Base-by-base conservation (phyloP, 2,113 vertebrate species). In the Hemichromis elongatus region DNA sequence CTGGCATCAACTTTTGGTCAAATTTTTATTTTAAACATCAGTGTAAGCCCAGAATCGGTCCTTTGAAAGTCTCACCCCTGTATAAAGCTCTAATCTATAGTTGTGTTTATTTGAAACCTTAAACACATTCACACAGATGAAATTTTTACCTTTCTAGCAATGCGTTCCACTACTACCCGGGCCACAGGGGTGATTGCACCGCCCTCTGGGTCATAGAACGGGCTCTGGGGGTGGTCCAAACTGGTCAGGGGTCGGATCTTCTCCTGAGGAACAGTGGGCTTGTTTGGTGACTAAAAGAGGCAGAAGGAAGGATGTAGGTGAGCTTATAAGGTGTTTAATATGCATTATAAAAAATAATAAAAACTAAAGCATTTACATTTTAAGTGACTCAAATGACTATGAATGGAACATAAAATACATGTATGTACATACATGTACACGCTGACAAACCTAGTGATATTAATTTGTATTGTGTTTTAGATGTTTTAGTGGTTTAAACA, bases 221-320 rank as follows among this genome's bases (percentile, higher is more conserved):
- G 98, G 93, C 98, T 99, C 86, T 98, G 97, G 19, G 97, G 97
- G 52, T 99, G 98, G 92, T 99, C 98, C 89, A 98, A 91, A 82
- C 98, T 99, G 89, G 98, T 99, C 85, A 99, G 92, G 4, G 98
- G 97, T 59, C 97, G 96, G 85, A 99, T 99, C 95, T 98, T 97
- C 93, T 98, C 98, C 91, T 98, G 98, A 85, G 98, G 98, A 77
- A 97, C 89, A 19, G 96, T 97, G 80, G 97, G 97, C 86, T 98
- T 98, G 94, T 98, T 99, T 45, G 98, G 97, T 45, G 98, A 98
- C 98, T 99, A 92, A n/a, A 93, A 91, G 2, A 88, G 35, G 37
- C 1, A 5, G 4, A 54, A 47, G 24, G 5, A 52, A 70, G 21
- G 7, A 4, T 3, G 10, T 7, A 14, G 21, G 6, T 59, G 28